These are phyloP conservation scores for Dasyurus viverrinus DNA, from an alignment of 2,113 vertebrate species.

Conservation along the genomic window DNA sequence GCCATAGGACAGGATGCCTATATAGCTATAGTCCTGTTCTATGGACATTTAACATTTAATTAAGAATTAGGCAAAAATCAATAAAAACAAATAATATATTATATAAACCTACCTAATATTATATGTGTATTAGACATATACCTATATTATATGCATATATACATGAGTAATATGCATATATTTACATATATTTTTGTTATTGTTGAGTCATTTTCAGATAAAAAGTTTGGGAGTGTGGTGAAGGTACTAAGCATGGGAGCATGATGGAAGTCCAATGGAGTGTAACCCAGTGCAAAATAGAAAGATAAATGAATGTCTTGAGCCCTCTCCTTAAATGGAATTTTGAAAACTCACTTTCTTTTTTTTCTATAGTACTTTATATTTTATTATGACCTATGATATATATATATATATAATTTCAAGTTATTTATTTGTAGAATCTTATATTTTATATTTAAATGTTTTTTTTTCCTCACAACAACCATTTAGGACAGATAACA, in stretches of 20 bases:
- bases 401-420: background rate
- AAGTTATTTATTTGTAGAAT: background rate
- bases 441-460: background rate
- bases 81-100: background rate
- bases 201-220: background rate
- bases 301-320: background rate
- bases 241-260: too few species aligned
- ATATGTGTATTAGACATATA: background rate
- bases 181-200: too few species aligned
- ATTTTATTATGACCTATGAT: background rate
- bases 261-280: too few species aligned
- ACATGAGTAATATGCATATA: too few species aligned
- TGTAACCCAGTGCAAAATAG: background rate
- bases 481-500: background rate
- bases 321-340: background rate
- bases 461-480: background rate
- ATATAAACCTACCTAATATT: background rate
- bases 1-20: too few species aligned
- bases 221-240: background rate
- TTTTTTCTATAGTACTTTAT: background rate
- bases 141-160: background rate
- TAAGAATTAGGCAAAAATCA: background rate
- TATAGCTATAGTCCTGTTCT: background rate
- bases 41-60: background rate
- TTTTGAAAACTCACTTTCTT: background rate